These are phyloP conservation scores for Callopanchax toddi DNA, from an alignment of 2,113 vertebrate species.

Conservation along the genomic window DNA sequence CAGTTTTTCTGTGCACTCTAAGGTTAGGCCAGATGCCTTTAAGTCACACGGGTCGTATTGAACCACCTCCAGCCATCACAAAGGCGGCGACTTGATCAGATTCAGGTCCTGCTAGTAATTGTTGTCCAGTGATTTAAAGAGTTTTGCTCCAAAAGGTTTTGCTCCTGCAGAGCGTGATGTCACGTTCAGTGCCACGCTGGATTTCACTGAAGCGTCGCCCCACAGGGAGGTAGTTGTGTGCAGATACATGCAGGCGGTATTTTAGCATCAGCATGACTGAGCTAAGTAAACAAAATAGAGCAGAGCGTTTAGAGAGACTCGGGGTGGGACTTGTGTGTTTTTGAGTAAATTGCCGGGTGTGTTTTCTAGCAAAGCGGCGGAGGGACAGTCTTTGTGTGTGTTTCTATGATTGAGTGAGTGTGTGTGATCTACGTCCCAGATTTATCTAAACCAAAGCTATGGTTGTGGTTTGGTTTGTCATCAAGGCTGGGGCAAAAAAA, in stretches of 20 bases:
- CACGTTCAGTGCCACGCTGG: constrained; percentile 33
- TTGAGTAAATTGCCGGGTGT: constrained; percentile 77
- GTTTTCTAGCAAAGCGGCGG: constrained; percentile 51
- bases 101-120: constrained; percentile 23
- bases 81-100: constrained; percentile 19
- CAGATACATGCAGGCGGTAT: constrained; percentile 15
- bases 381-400: constrained; percentile 32
- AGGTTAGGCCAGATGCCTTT: constrained; percentile 18
- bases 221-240: constrained; percentile 14
- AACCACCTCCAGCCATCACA: constrained; percentile 47
- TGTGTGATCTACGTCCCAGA: constrained; percentile 56
- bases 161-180: constrained; percentile 32
- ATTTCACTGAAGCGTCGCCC: constrained; percentile 24
- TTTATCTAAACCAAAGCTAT: constrained; percentile 69
- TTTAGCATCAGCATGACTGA: constrained; percentile 36
- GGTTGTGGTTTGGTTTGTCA: constrained; percentile 61
- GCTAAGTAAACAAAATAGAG: constrained; percentile 77
- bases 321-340: constrained; percentile 71
- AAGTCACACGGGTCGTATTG: constrained; percentile 39
- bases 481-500: constrained; percentile 31
- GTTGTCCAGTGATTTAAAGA: constrained; percentile 23
- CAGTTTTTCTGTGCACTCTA: background rate
- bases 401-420: constrained; percentile 35
- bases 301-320: constrained; percentile 67
- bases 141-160: background rate